phyloP scores from a whole-genome alignment of 2,113 vertebrate species.

The Syrmaticus mikado region DNA sequence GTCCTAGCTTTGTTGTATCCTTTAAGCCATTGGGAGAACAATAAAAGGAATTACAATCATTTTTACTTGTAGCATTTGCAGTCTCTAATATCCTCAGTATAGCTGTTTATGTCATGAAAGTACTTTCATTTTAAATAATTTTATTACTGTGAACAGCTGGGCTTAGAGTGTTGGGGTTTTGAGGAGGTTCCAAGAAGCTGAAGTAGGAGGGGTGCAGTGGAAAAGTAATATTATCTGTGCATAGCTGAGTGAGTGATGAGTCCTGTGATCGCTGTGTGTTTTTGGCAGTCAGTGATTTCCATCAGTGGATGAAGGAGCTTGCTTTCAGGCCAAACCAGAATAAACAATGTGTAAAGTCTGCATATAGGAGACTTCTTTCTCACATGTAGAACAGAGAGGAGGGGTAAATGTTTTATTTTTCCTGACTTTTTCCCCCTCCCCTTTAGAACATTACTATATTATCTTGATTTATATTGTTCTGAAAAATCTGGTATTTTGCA shows the following conservation, averaged over 20 bases:
- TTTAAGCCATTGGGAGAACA: neutral
- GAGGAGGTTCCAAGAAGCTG: neutral
- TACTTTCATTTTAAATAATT: neutral
- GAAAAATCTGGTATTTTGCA: neutral
- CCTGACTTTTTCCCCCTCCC: neutral
- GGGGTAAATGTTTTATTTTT: neutral
- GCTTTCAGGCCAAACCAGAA: neutral
- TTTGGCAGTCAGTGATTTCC: neutral
- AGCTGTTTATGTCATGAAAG: neutral
- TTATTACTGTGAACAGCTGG: neutral
- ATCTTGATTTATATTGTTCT: neutral
- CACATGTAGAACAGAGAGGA: neutral
- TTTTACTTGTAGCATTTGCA: neutral
- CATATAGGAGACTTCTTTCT: neutral
- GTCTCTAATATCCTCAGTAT: neutral
- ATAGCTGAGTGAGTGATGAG: neutral
- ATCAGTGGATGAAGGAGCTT: neutral
- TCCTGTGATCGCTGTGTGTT: neutral
- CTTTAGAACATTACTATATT: neutral
- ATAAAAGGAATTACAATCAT: neutral
- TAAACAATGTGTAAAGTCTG: neutral
- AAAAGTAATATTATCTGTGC: neutral
- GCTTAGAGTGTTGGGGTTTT: neutral
- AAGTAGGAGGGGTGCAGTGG: neutral
- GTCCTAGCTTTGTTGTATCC: neutral